Evolutionary conservation across 2,888 invertebrate genomes (phyloP), one percentile per base, ranked within the genome.

Genomic region (Agelastica alni): DNA sequence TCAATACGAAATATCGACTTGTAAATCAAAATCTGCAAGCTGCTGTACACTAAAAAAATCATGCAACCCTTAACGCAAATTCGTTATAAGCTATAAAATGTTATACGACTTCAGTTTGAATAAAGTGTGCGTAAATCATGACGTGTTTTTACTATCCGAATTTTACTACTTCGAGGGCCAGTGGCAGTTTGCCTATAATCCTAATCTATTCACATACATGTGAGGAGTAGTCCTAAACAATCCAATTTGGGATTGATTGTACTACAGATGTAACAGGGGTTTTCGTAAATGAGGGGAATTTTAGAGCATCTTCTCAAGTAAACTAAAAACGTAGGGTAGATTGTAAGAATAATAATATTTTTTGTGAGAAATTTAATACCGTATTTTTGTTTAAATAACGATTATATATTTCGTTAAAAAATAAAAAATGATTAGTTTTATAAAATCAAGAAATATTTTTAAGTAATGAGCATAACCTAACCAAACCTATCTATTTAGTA

Each of bases 11-110:
- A 48, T 48, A 48, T 48, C 47, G 52, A 52, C 58, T 58, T 55
- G 56, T 63, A 60, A 63, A 63, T 58, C 59, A 57, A 57, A 56
- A 60, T 53, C 59, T 45, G 49, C 49, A 49, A 49, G 49, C 49
- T 49, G 49, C 51, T 43, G 51, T 56, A 53, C 48, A 58, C 53
- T 53, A 60, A 61, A 61, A 63, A 59, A 60, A 63, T 63, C 62
- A 57, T 63, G 56, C 64, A 66, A 66, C 69, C 70, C 67, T 68
- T 63, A 61, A 66, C 63, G 64, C 60, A 70, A 67, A 71, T 71
- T 69, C 72, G 70, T 71, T 72, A 71, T 71, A 71, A 66, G 70
- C 70, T 60, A 70, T 72, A 71, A 72, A 72, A 66, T 58, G 60
- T 62, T 63, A 69, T 70, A 68, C 67, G 69, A 67, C 60, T 59